Evolutionary conservation across 2,113 vertebrate species (phyloP), one percentile per base, ranked within the genome.

Genomic region (Lagopus leucura): DNA sequence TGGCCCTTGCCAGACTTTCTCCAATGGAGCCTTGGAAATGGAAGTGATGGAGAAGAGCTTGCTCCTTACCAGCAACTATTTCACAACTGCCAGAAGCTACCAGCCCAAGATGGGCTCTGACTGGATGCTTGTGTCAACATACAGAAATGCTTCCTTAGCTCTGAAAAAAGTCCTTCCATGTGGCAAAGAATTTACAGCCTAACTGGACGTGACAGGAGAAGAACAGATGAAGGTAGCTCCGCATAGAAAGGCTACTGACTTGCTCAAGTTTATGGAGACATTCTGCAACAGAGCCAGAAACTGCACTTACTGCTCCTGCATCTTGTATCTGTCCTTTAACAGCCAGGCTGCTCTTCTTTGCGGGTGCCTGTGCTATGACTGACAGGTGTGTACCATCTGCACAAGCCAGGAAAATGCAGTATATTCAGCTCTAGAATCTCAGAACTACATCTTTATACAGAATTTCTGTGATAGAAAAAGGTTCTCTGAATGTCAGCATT

Each of bases 401-500:
- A 64, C 0, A 77, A 77, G 69, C 57, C 8, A 0, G 48, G 61
- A 57, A 92, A 90, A 82, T 8, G 50, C 54, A 83, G 73, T 15
- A 77, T 67, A 94, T 67, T 36, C 67, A 81, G 86, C 55, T 85
- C 63, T 36, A 27, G 60, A 66, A 95, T 81, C 84, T 86, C 75
- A 47, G 82, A 87, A 47, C 57, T 76, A 70, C 66, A 82, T 93
- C 93, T 93, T 89, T 34, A 64, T 54, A 79, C 36, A 11, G 73
- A 80, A 92, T 64, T 92, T 90, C 54, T 83, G 69, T n/a, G 93
- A 92, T 17, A 90, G 86, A 91, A 94, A 65, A 92, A 90, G 89
- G 73, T 91, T 92, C 60, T 79, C 82, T 80, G 86, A 90, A 90
- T 85, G 86, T 92, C 93, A 96, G 82, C 61, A 89, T 95, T 95